Conservation (phyloP, 1,140 invertebrate genomes). For the Manduca sexta region DNA sequence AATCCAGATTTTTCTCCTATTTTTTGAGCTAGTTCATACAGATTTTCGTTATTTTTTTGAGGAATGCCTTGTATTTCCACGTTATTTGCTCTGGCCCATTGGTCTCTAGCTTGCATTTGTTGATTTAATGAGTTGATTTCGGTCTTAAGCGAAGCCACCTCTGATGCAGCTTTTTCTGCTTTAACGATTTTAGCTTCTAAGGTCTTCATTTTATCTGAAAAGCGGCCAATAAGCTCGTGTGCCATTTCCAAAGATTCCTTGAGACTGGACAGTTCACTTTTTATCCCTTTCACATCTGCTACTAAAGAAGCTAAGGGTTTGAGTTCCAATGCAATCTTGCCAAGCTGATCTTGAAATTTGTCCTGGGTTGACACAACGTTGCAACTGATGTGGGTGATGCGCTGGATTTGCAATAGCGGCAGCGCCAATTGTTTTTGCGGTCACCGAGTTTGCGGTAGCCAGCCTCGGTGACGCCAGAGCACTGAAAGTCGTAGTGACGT, state of each 20-base stretch:
- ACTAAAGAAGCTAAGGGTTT: constrained; percentile 13
- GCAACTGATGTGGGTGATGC: neutral
- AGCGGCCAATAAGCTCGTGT: constrained; percentile 11
- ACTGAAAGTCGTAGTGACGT: constrained; percentile 15
- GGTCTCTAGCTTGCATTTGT: constrained; percentile 13
- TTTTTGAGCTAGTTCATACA: constrained; percentile 14
- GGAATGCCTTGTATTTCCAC: constrained; percentile 23
- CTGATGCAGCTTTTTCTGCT: constrained; percentile 6
- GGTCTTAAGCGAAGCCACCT: constrained; percentile 1
- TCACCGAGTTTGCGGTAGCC: constrained; percentile 19
- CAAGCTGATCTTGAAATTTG: constrained; percentile 14
- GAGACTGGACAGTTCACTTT: constrained; percentile 11
- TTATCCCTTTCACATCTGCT: constrained; percentile 21
- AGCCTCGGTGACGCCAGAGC: constrained; percentile 15
- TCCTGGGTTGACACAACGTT: constrained; percentile 4
- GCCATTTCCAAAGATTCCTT: constrained; percentile 16
- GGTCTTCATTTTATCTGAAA: constrained; percentile 3
- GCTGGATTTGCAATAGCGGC: constrained; percentile 12
- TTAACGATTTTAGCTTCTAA: constrained; percentile 10
- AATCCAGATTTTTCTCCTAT: constrained; percentile 5
- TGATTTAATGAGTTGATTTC: constrained; percentile 8
- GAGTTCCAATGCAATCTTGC: constrained; percentile 9
- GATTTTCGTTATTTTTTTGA: constrained; percentile 18
- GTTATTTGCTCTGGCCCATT: constrained; percentile 21
- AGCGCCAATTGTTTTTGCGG: constrained; percentile 13